Evolutionary conservation across 1,140 invertebrate species (phyloP).

Genomic region (Philotrypesis tridentata): DNA sequence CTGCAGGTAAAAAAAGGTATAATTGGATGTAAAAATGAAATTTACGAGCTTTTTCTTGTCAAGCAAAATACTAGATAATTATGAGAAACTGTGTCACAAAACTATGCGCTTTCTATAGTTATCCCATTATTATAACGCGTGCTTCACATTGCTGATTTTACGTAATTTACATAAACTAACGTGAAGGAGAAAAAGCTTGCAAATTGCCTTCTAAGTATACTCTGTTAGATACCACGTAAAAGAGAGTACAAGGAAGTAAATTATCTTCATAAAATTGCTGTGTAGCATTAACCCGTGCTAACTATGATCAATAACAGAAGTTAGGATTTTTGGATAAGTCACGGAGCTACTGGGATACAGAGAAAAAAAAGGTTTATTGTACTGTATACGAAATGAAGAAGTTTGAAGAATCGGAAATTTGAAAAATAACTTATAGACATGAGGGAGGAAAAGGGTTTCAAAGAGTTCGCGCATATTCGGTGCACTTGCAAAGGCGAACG

Average conservation of each 20-base stretch:
- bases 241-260: constrained; percentile 13
- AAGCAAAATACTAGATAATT: neutral
- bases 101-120: neutral
- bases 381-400: constrained; percentile 21
- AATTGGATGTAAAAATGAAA: neutral
- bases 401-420: constrained; percentile 1
- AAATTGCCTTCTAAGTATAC: neutral
- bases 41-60: constrained; percentile 4
- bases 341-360: constrained; percentile 16
- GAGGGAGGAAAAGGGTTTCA: neutral
- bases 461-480: constrained; percentile 27
- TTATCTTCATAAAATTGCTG: constrained; percentile 51
- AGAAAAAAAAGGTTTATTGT: constrained; percentile 7
- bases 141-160: neutral
- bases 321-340: constrained; percentile 44
- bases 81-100: neutral
- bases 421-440: constrained; percentile 2
- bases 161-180: neutral
- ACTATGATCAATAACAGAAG: constrained; percentile 54
- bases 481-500: neutral
- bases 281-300: constrained; percentile 61
- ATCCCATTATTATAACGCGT: neutral
- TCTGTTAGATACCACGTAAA: constrained; percentile 33
- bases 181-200: constrained; percentile 16
- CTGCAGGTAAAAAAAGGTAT: neutral